These are phyloP conservation scores for Tenthredo notha DNA, from an alignment of 2,888 invertebrate species.

Conservation along the genomic window DNA sequence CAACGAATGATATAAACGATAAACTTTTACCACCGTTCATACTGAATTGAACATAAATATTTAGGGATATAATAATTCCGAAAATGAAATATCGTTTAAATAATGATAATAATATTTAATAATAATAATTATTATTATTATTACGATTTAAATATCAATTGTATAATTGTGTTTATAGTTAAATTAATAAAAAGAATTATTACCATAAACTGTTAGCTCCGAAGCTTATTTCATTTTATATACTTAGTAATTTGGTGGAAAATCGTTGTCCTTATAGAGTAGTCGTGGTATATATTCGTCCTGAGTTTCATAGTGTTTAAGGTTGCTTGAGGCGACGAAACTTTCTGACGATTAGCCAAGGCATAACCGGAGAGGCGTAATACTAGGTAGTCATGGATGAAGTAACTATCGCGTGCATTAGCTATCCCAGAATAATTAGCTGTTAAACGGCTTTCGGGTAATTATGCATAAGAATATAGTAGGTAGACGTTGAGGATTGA, in stretches of 20 bases:
- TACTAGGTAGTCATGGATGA: constrained; percentile 24
- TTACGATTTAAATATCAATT: background rate
- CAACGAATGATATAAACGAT: background rate
- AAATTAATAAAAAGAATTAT: background rate
- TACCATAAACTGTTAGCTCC: background rate
- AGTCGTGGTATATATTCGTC: background rate
- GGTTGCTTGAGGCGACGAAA: constrained; percentile 40
- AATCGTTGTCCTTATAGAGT: background rate
- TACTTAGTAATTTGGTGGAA: constrained; percentile 4
- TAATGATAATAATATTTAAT: background rate
- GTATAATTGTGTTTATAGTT: background rate
- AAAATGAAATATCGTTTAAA: background rate
- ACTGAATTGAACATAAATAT: background rate
- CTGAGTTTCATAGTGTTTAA: constrained; percentile 22
- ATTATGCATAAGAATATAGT: constrained; percentile 9
- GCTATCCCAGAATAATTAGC: constrained; percentile 37
- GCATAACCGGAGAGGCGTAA: constrained; percentile 15
- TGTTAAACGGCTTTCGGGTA: constrained; percentile 26
- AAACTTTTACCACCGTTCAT: background rate
- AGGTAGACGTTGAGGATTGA: too few relatives aligned
- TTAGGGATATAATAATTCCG: too few relatives aligned
- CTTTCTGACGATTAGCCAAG: constrained; percentile 48
- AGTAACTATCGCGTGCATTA: constrained; percentile 33
- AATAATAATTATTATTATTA: background rate
- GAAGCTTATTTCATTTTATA: constrained; percentile 4